phyloP scores from a whole-genome alignment of 2,797 vertebrate genomes.

The Podarcis lilfordi region DNA sequence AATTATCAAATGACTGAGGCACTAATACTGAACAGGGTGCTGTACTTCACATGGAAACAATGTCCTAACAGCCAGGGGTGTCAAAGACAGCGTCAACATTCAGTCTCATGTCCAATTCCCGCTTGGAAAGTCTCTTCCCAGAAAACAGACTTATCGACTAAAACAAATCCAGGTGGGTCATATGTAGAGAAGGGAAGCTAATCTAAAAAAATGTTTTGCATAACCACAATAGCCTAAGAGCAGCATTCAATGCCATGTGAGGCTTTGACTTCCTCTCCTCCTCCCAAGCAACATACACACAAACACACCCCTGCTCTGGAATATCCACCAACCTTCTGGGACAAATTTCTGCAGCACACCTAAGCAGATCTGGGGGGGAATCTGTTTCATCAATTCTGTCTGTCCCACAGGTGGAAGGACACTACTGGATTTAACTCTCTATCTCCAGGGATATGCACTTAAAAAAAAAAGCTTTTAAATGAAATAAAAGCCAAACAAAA shows the following conservation, averaged over 20 bases:
- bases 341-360: neutral
- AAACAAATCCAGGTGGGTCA: slow-evolving; percentile 42
- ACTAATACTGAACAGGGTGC: slow-evolving; percentile 57
- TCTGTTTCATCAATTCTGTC: neutral
- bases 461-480: slow-evolving; percentile 1
- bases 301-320: too few relatives aligned
- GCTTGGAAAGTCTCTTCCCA: slow-evolving; percentile 42
- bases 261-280: neutral
- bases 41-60: slow-evolving; percentile 40
- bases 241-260: neutral
- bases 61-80: slow-evolving; percentile 61
- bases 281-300: neutral
- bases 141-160: slow-evolving; percentile 46
- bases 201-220: slow-evolving; percentile 33
- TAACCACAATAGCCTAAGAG: neutral
- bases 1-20: slow-evolving; percentile 70
- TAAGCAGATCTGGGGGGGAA: neutral
- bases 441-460: slow-evolving; percentile 23
- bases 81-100: slow-evolving; percentile 53
- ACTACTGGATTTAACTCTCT: neutral
- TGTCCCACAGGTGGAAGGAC: too few relatives aligned
- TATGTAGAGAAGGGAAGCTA: slow-evolving; percentile 42
- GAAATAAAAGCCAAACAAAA: slow-evolving; percentile 15
- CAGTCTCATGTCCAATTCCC: slow-evolving; percentile 47
- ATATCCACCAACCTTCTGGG: too few relatives aligned